phyloP scores from a whole-genome alignment of 1,140 invertebrate species.

The Drosophila sturtevanti region DNA sequence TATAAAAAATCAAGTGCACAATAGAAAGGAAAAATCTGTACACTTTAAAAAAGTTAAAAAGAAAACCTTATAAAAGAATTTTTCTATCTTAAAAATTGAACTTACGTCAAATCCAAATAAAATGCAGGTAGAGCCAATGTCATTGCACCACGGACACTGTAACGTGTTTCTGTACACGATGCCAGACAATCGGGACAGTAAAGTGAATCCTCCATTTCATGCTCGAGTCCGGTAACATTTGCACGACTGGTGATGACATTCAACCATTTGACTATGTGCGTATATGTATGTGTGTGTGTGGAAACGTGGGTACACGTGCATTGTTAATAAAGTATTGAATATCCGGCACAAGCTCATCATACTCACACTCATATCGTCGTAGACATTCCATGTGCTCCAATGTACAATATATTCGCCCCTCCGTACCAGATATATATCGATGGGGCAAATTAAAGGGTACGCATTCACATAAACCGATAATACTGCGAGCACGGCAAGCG shows the following conservation, averaged over 20 bases:
- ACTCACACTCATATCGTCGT: constrained; percentile 74
- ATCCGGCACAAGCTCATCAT: background rate
- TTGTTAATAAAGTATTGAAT: constrained; percentile 36
- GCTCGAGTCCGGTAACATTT: constrained; percentile 68
- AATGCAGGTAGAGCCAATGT: constrained; percentile 38
- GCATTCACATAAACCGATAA: constrained; percentile 84
- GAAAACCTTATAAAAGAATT: background rate
- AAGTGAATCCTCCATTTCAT: constrained; percentile 77
- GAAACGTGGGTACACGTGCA: background rate
- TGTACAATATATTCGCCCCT: constrained; percentile 68
- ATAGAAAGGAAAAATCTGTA: background rate
- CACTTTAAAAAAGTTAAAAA: no score
- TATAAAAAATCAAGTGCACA: background rate
- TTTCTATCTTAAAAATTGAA: background rate
- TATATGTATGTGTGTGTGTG: background rate
- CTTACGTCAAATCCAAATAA: constrained; percentile 48
- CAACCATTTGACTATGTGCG: constrained; percentile 73
- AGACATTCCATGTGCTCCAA: constrained; percentile 72
- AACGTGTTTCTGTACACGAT: constrained; percentile 65
- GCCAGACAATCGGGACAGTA: constrained; percentile 76
- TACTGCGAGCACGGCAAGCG: constrained; percentile 84
- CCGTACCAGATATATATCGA: constrained; percentile 53
- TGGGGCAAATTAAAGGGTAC: constrained; percentile 84
- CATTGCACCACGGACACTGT: constrained; percentile 62
- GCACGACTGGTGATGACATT: constrained; percentile 78